Percentiles rank a stretch among this genome's conserved stretches.
phyloP scores from a whole-genome alignment of 2,113 vertebrate species.

The Cygnus atratus region DNA sequence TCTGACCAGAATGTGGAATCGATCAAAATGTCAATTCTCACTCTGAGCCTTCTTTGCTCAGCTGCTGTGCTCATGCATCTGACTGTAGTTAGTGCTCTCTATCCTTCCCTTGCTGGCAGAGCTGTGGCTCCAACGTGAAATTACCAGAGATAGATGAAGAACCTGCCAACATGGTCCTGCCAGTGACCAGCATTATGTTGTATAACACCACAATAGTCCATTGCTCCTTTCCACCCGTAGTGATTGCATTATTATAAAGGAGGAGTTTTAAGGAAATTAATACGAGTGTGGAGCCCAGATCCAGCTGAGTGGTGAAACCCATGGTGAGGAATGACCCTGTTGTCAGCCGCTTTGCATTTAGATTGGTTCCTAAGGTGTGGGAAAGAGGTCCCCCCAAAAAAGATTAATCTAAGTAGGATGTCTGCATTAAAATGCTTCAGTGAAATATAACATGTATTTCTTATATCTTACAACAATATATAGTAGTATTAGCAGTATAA shows the following conservation, averaged over 20 bases:
- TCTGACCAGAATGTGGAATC: background rate
- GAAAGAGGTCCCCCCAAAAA: background rate
- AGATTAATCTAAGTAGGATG: background rate
- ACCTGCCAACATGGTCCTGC: background rate
- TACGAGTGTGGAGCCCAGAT: background rate
- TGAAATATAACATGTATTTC: background rate
- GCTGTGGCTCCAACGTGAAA: background rate
- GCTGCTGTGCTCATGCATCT: background rate
- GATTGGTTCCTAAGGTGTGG: background rate
- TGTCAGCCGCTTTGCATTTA: background rate
- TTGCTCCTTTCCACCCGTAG: background rate
- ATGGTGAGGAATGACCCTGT: background rate
- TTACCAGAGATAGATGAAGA: background rate
- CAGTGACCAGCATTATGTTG: background rate
- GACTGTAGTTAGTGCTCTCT: background rate
- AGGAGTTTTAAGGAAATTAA: background rate
- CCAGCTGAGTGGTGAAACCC: background rate
- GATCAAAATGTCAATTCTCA: background rate
- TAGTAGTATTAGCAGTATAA: constrained; percentile 15
- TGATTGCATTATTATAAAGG: background rate
- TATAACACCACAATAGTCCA: background rate
- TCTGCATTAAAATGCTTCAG: background rate
- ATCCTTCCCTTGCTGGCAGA: background rate
- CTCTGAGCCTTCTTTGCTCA: background rate
- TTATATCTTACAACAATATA: background rate